Evolutionary conservation across 1,140 invertebrate genomes (phyloP).

Genomic region (Notospermus geniculatus): DNA sequence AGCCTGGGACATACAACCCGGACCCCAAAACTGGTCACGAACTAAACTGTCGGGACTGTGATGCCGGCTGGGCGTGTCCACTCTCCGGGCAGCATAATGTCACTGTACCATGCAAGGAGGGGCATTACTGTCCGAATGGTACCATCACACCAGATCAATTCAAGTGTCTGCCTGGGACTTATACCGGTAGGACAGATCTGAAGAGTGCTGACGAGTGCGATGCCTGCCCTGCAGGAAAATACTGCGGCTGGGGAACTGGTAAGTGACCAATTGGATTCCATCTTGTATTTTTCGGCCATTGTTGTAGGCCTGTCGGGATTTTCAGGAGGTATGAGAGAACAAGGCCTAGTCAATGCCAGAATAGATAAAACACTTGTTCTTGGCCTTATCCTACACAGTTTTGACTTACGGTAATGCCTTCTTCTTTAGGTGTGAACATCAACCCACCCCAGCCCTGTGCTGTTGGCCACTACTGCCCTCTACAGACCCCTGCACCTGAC

Average conservation of each 20-base stretch:
- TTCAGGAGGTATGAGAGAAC: background rate
- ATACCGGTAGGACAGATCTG: constrained; percentile 37
- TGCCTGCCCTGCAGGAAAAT: constrained; percentile 40
- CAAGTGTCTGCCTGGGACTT: constrained; percentile 47
- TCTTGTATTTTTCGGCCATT: constrained; percentile 1
- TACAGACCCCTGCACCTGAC: constrained; percentile 37
- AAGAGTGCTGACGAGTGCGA: constrained; percentile 43
- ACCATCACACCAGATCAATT: constrained; percentile 42
- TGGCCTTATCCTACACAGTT: background rate
- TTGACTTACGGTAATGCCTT: background rate
- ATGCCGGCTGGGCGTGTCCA: constrained; percentile 41
- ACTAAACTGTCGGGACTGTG: constrained; percentile 45
- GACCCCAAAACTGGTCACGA: constrained; percentile 33
- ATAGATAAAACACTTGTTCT: too few relatives aligned
- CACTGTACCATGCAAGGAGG: constrained; percentile 38
- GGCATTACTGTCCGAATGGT: constrained; percentile 47
- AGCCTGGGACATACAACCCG: constrained; percentile 45
- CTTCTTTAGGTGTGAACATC: constrained; percentile 25
- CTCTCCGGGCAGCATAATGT: constrained; percentile 34
- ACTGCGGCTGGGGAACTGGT: constrained; percentile 40
- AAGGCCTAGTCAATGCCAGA: too few relatives aligned
- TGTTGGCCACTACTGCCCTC: constrained; percentile 46
- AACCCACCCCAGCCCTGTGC: constrained; percentile 40
- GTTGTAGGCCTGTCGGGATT: background rate
- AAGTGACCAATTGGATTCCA: background rate